Conservation (phyloP, 2,797 vertebrate species). For the Simalia tracyae region DNA sequence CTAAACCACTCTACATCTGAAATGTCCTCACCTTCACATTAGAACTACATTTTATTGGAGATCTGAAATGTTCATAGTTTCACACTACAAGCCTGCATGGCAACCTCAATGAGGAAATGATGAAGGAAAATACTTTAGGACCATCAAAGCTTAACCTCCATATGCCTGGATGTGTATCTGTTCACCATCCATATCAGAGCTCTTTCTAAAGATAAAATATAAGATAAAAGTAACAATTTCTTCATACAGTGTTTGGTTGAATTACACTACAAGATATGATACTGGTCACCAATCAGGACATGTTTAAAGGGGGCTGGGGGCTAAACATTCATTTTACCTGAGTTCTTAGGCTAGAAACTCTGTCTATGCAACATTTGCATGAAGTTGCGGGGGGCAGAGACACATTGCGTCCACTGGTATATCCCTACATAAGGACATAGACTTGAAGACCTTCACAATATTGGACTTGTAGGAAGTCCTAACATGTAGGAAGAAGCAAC, state of each 20-base stretch:
- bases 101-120: not conserved
- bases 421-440: not conserved
- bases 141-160: not conserved
- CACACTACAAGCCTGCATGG: not conserved
- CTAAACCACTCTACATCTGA: slow-evolving; percentile 32
- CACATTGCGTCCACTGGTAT: not conserved
- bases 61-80: not conserved
- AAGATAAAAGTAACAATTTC: not conserved
- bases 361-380: not conserved
- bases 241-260: not conserved
- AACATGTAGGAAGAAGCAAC: not conserved
- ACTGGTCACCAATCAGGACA: not conserved
- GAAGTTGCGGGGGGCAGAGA: not conserved
- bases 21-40: not conserved
- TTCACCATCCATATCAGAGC: not conserved
- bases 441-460: not conserved
- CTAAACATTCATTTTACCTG: not conserved
- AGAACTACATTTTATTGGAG: slow-evolving; percentile 36
- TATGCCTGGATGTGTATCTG: not conserved
- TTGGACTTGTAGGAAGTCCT: not conserved
- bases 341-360: not conserved
- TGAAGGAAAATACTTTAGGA: slow-evolving; percentile 17
- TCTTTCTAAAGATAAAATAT: not conserved
- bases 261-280: not conserved
- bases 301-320: not conserved